phyloP scores from a whole-genome alignment of 2,797 vertebrate genomes.

The Phrynocephalus vlangalii region DNA sequence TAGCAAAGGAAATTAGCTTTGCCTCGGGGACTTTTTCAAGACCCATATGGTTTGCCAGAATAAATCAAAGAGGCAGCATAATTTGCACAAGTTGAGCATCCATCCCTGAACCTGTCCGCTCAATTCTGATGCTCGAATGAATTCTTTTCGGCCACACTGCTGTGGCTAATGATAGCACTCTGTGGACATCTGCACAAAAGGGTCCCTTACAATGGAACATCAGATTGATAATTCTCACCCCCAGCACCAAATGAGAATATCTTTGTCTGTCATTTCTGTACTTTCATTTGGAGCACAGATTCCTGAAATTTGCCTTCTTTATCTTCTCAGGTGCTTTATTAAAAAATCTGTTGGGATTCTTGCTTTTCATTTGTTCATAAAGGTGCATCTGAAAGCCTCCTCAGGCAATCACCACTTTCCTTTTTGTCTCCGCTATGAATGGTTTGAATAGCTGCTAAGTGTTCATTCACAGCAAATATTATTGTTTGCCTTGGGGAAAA shows the following conservation, averaged over 20 bases:
- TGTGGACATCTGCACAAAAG: background rate
- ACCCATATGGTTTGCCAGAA: background rate
- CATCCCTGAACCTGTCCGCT: background rate
- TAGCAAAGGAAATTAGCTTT: conserved; percentile 14
- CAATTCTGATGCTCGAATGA: background rate
- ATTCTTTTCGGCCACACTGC: conserved; percentile 1
- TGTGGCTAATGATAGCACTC: background rate
- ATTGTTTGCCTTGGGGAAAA: conserved; percentile 13
- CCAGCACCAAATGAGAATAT: background rate
- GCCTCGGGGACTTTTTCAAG: background rate
- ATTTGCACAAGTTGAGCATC: background rate
- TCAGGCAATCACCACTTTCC: conserved; percentile 17
- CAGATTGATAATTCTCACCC: conserved; percentile 5
- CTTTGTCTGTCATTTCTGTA: background rate
- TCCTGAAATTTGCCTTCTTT: conserved; percentile 31
- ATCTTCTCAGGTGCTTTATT: conserved; percentile 36
- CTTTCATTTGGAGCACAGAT: conserved; percentile 19
- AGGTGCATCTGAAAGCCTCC: conserved; percentile 22
- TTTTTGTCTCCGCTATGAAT: background rate
- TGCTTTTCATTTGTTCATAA: conserved; percentile 17
- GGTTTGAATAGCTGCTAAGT: conserved; percentile 21
- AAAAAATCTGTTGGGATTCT: background rate
- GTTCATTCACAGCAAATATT: conserved; percentile 16
- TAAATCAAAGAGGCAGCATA: background rate
- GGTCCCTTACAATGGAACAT: conserved; percentile 26